Evolutionary conservation across 2,888 invertebrate genomes (phyloP), one percentile per base, ranked within the genome.

Genomic region (Ligdia adustata): DNA sequence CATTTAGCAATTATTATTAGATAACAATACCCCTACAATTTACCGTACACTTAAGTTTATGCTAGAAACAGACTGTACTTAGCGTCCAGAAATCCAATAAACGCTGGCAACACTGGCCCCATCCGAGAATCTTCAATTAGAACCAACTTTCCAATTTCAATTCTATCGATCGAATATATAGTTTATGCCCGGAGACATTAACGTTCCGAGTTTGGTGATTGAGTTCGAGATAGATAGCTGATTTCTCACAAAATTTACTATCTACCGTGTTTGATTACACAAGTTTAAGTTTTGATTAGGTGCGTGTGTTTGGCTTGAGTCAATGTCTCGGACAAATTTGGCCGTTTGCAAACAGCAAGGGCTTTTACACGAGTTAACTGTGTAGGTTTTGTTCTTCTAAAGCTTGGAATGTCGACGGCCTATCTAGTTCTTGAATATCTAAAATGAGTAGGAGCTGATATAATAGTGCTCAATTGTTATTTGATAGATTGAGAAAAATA

Each of bases 51-150:
- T n/a, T n/a, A n/a, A n/a, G n/a, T n/a, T n/a, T n/a, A n/a, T n/a
- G n/a, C n/a, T n/a, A n/a, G n/a, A n/a, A n/a, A n/a, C n/a, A n/a
- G n/a, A n/a, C n/a, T n/a, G n/a, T n/a, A n/a, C n/a, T n/a, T n/a
- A n/a, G 7, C 18, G 2, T 7, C 18, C 33, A 16, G 11, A 32
- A 16, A 11, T 9, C 4, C 13, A 4, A 20, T 5, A 34, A 15
- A 16, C 9, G 9, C 9, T 31, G 35, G 47, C 20, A 47, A 42
- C 42, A 42, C 12, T 28, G 28, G 1, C 15, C 31, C 4, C 32
- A 38, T 74, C 76, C 72, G 67, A 67, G 76, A 74, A 80, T 81
- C 83, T 85, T 81, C 81, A 85, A 85, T 86, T 87, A 86, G 76
- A 82, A 72, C 69, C 75, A 80, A 79, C 77, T 82, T 84, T 76